phyloP scores from a whole-genome alignment of 2,113 vertebrate genomes.

The Scophthalmus maximus region DNA sequence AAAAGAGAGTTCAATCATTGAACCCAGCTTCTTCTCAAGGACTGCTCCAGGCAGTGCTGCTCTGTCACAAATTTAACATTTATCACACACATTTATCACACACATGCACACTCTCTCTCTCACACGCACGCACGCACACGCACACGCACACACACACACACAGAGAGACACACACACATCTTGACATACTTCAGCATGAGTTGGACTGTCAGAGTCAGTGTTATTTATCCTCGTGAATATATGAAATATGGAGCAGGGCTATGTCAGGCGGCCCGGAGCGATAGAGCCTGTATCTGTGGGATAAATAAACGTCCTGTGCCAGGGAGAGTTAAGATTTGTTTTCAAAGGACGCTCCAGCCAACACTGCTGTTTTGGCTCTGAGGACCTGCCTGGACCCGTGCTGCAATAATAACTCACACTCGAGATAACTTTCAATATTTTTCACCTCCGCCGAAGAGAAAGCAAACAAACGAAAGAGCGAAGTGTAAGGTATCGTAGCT shows the following conservation, averaged over 20 bases:
- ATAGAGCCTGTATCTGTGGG: slow-evolving; percentile 45
- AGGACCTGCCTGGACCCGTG: slow-evolving; percentile 61
- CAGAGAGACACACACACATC: slow-evolving; percentile 14
- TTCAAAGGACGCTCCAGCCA: slow-evolving; percentile 67
- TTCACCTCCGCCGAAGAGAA: slow-evolving; percentile 53
- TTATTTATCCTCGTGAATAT: slow-evolving; percentile 59
- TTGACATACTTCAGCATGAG: slow-evolving; percentile 39
- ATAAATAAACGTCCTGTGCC: slow-evolving; percentile 71
- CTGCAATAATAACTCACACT: slow-evolving; percentile 72
- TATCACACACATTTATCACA: slow-evolving; percentile 39
- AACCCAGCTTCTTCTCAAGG: slow-evolving; percentile 57
- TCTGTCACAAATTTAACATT: slow-evolving; percentile 54
- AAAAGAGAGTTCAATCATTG: slow-evolving; percentile 54
- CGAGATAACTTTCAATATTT: slow-evolving; percentile 76
- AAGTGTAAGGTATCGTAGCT: slow-evolving; percentile 12
- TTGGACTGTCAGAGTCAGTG: slow-evolving; percentile 41
- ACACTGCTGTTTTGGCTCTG: slow-evolving; percentile 71
- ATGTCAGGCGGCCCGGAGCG: slow-evolving; percentile 57
- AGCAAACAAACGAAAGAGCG: slow-evolving; percentile 55
- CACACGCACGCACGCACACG: background rate
- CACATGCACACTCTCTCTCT: background rate
- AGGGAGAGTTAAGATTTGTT: slow-evolving; percentile 73
- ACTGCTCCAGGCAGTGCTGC: slow-evolving; percentile 53
- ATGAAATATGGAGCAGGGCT: slow-evolving; percentile 60
- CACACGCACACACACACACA: background rate